These are phyloP conservation scores for Nemotelus pantherinus DNA, from an alignment of 2,888 invertebrate genomes.

Conservation along the genomic window DNA sequence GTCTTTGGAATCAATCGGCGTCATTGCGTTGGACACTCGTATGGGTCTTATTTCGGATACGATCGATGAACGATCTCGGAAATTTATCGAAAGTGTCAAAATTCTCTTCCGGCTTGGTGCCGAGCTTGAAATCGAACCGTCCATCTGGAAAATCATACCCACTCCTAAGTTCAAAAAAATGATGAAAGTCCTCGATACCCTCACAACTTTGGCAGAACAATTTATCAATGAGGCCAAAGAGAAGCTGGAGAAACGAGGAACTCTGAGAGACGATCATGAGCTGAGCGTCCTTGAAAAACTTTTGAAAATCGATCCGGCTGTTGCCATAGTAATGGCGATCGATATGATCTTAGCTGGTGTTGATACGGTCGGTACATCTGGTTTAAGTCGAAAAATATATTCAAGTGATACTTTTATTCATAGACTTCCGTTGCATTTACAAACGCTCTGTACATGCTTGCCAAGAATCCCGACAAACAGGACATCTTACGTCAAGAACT, in stretches of 20 bases:
- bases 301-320: conserved; percentile 69
- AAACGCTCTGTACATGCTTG: conserved; percentile 70
- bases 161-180: conserved; percentile 54
- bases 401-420: conserved; percentile 56
- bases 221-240: conserved; percentile 57
- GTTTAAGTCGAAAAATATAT: conserved; percentile 1
- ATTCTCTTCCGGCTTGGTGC: conserved; percentile 57
- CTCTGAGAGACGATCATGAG: conserved; percentile 65
- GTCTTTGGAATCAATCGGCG: conserved; percentile 69
- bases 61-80: conserved; percentile 39
- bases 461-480: conserved; percentile 72
- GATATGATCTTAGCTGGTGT: conserved; percentile 78
- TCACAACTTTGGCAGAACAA: conserved; percentile 53
- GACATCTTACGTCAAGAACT: conserved; percentile 71
- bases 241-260: conserved; percentile 49
- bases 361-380: conserved; percentile 71
- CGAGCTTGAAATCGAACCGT: conserved; percentile 59
- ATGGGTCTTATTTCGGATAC: conserved; percentile 54
- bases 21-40: conserved; percentile 62
- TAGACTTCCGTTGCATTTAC: conserved; percentile 71
- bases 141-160: conserved; percentile 58
- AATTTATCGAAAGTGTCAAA: conserved; percentile 55
- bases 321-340: conserved; percentile 74
- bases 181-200: conserved; percentile 51
- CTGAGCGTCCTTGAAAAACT: conserved; percentile 73